Base-by-base conservation (phyloP, 2,113 vertebrate genomes). In the Dermatemys mawii region DNA sequence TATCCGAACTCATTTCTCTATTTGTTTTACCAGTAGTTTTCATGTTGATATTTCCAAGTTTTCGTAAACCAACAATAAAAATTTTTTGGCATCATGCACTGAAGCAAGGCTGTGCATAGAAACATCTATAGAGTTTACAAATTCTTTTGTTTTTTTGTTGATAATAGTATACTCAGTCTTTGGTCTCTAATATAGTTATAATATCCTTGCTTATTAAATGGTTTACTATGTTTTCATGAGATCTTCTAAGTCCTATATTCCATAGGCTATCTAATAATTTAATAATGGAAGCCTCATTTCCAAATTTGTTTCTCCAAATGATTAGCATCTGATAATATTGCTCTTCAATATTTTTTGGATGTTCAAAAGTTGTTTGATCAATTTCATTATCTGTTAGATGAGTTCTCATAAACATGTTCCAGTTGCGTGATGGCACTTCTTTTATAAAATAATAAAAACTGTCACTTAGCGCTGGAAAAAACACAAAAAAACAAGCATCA, bases 311-410 rank as follows among this genome's bases (percentile, higher is more conserved):
- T 46, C 24, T 90, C 90, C 93, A 96, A 2, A 4, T 1, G 1
- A 89, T 53, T 44, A 96, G 93, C 95, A 96, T 94, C 85, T 93
- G 48, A 21, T 96, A 91, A 1, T 1, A 88, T 3, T 93, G 89
- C 29, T 97, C 97, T 7, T 44, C 32, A 84, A 13, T 29, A 22
- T 93, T 17, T 22, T 75, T 12, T 17, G 60, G 88, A 48, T 60
- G 86, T 4, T 78, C 49, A 12, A 11, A 3, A 19, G 17, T 53
- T 29, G 93, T 60, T 5, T 49, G 48, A 53, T 7, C 19, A 50
- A 92, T 96, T 29, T 78, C 14, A 17, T 89, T 92, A 49, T 94
- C 81, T 0, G 38, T 19, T 14, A 96, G 94, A 35, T 63, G 38
- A 21, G 85, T 38, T 49, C 46, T 88, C 92, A 95, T 93, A 26